Conservation (phyloP, 2,888 invertebrate species). For the Hanleya hanleyi region DNA sequence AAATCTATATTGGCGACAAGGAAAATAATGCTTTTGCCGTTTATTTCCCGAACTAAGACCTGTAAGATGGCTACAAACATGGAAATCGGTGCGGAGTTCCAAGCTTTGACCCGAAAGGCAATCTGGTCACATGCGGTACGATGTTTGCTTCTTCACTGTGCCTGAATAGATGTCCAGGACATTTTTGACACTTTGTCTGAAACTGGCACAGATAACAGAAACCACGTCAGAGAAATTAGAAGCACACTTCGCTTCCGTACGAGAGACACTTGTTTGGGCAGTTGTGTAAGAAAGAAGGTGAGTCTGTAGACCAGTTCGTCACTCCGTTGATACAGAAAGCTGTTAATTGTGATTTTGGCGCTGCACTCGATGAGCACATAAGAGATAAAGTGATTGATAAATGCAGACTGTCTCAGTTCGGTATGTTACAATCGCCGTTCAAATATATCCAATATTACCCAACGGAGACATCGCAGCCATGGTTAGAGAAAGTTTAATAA, state of each 20-base stretch:
- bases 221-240: not conserved
- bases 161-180: conserved; percentile 30
- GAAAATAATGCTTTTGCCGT: too few species aligned
- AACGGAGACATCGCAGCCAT: too few species aligned
- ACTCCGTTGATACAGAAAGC: conserved; percentile 25
- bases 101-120: not conserved
- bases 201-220: not conserved
- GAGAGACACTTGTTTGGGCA: conserved; percentile 29
- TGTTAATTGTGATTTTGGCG: conserved; percentile 30
- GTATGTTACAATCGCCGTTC: too few species aligned
- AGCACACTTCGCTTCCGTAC: not conserved
- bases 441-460: too few species aligned
- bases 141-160: conserved; percentile 29
- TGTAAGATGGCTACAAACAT: too few species aligned
- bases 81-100: not conserved
- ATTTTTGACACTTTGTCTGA: conserved; percentile 12
- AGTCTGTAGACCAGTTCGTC: conserved; percentile 34
- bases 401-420: conserved; percentile 10
- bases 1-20: too few species aligned
- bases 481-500: too few species aligned
- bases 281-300: conserved; percentile 18
- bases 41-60: too few species aligned
- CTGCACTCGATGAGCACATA: conserved; percentile 22
- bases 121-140: not conserved
- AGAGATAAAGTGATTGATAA: conserved; percentile 40